Evolutionary conservation across 2,797 vertebrate genomes (phyloP), one percentile per base, ranked within the genome.

Genomic region (Heterohyrax brucei): DNA sequence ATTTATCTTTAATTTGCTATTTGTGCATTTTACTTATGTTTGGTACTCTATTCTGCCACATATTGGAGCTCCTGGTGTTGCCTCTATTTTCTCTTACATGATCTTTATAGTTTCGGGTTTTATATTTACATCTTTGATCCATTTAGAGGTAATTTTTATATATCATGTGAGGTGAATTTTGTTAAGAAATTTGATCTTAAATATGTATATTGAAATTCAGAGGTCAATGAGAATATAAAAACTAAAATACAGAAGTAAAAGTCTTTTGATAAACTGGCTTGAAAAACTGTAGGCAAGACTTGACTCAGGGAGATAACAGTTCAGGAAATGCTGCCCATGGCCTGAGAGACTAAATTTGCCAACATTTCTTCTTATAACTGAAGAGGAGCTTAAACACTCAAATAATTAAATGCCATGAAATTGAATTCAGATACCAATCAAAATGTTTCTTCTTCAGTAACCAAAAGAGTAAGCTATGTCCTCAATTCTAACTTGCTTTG

Each of bases 381-480:
- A 93, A 73, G 30, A 59, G 10, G 9, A 88, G 68, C 14, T 68
- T 85, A 62, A 93, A 19, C 53, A 68, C 39, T 91, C 76, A 59
- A 88, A 68, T 8, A 86, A 93, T 75, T 56, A 70, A 90, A 78
- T 72, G 56, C 19, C 28, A 62, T 77, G 24, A 90, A 90, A 66
- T 18, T 90, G 4, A 94, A 84, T 64, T 89, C 66, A 91, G 46
- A 81, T 33, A 85, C 80, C 61, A 91, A 66, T 89, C 82, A 50
- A 64, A 85, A 33, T 7, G 75, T 83, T 92, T 92, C 44, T 93
- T 93, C 81, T 94, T 95, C 16, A 26, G 64, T 56, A 86, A 79
- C 72, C 82, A 86, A 83, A 86, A 64, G 5, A 80, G 70, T 95
- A 87, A 89, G 33, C 16, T 21, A 50, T 28, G 19, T 16, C 39